Conservation (phyloP, 2,888 invertebrate species). For the Sarcophaga rosellei region DNA sequence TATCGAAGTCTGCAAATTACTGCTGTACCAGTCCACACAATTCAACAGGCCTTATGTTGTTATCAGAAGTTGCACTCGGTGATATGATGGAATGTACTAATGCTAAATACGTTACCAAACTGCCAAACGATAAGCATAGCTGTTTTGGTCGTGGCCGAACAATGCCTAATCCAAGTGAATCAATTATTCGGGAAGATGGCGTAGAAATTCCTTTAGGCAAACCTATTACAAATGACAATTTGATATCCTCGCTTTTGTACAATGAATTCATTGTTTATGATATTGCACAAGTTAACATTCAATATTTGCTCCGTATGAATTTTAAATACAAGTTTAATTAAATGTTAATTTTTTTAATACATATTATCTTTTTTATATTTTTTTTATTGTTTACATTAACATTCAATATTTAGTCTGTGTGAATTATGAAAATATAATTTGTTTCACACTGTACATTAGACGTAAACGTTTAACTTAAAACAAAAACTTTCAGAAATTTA, state of each 20-base stretch:
- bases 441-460: no score
- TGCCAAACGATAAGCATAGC: constrained; percentile 93
- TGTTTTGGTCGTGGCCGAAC: constrained; percentile 94
- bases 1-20: constrained; percentile 98
- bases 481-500: no score
- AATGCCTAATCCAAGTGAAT: constrained; percentile 88
- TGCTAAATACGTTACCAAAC: constrained; percentile 88
- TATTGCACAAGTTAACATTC: constrained; percentile 94
- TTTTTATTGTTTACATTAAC: no score
- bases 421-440: no score
- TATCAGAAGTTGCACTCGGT: constrained; percentile 98
- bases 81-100: constrained; percentile 90
- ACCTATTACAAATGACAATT: constrained; percentile 81
- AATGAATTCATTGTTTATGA: constrained; percentile 99
- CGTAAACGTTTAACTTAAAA: no score
- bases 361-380: no score
- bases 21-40: constrained; percentile 88
- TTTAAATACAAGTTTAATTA: constrained; percentile 87
- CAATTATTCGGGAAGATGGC: constrained; percentile 84
- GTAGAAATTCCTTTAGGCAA: constrained; percentile 90
- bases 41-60: constrained; percentile 91
- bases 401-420: no score
- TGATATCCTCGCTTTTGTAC: constrained; percentile 86
- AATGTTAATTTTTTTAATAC: not conserved
- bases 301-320: constrained; percentile 92